A percentile compares a stretch with the other conserved stretches of the same genome.
These are phyloP conservation scores for Egretta garzetta DNA, from an alignment of 2,113 vertebrate genomes.

Conservation along the genomic window DNA sequence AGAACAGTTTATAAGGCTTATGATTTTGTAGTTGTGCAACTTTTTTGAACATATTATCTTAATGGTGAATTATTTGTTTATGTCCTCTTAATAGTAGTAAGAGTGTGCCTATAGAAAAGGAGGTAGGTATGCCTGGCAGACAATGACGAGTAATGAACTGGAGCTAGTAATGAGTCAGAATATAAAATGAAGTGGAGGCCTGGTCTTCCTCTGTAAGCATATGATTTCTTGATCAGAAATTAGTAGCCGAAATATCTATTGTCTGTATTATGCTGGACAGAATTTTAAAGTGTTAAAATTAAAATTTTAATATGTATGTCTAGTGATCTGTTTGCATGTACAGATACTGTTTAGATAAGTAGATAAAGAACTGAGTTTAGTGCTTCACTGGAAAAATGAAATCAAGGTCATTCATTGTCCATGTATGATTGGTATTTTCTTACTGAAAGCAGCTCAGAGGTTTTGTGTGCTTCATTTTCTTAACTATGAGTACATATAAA, in stretches of 20 bases:
- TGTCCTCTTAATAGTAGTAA: background rate
- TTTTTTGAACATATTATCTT: background rate
- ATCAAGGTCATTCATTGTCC: accelerated
- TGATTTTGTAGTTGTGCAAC: background rate
- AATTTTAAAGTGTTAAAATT: background rate
- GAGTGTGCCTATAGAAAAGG: background rate
- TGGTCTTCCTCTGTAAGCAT: background rate
- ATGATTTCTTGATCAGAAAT: background rate
- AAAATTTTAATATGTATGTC: background rate
- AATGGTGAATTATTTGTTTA: background rate
- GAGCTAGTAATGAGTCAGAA: background rate
- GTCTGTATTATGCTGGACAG: background rate
- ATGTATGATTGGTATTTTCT: background rate
- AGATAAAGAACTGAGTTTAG: background rate
- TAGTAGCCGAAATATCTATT: background rate
- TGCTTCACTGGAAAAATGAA: background rate
- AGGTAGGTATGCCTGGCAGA: background rate
- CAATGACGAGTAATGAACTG: background rate
- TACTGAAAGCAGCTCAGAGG: background rate
- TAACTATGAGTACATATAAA: background rate
- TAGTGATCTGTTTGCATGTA: background rate
- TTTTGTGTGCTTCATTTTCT: background rate
- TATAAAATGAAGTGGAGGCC: background rate
- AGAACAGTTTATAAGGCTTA: background rate
- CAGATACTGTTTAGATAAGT: background rate